Evolutionary conservation across 2,797 vertebrate genomes (phyloP).

Genomic region (Antrozous pallidus): DNA sequence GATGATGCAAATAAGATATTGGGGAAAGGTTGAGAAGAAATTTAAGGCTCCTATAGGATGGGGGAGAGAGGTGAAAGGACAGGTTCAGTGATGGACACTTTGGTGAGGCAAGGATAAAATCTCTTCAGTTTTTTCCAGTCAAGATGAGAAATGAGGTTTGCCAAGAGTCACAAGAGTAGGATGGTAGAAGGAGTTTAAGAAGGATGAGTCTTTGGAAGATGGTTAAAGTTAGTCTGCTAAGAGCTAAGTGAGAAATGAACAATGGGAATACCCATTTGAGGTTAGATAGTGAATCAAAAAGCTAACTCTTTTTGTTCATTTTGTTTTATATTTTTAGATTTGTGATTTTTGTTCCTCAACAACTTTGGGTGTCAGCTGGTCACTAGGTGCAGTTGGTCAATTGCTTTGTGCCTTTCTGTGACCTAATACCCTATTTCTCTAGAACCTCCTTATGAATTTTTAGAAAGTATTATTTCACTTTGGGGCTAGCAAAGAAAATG

Average conservation of each 20-base stretch:
- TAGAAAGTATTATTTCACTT: not conserved
- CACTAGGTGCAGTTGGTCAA: not conserved
- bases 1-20: not conserved
- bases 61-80: not conserved
- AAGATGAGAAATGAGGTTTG: not conserved
- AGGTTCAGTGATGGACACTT: not conserved
- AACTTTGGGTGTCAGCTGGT: not conserved
- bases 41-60: not conserved
- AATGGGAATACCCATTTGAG: not conserved
- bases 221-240: not conserved
- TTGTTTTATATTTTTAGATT: slow-evolving; percentile 8
- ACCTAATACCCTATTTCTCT: not conserved
- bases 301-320: not conserved
- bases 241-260: not conserved
- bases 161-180: not conserved
- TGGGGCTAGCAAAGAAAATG: not conserved
- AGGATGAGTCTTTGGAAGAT: not conserved
- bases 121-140: not conserved
- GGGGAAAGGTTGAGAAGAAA: not conserved
- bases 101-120: not conserved
- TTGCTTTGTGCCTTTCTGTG: not conserved
- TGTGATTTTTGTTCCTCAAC: not conserved
- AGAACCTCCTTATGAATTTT: not conserved
- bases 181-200: not conserved
- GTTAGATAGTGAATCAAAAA: not conserved